phyloP scores from a whole-genome alignment of 2,888 invertebrate species.

The Ctena decussata region DNA sequence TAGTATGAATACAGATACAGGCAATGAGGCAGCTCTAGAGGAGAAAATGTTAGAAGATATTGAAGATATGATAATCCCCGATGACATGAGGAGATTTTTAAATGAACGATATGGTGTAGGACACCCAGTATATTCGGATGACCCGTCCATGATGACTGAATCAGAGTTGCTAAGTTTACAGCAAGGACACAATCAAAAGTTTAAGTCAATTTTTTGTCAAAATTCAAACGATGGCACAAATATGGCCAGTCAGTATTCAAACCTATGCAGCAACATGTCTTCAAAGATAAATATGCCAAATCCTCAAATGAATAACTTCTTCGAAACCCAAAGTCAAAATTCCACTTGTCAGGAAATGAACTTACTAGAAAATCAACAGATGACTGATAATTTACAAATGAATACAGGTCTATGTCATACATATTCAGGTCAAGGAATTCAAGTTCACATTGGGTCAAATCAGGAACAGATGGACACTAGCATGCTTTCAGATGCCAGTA shows the following conservation, averaged over 20 bases:
- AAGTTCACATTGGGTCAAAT: conserved; percentile 11
- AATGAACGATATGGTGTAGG: conserved; percentile 78
- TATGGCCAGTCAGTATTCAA: conserved; percentile 62
- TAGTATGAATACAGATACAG: conserved; percentile 93
- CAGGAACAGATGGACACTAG: conserved; percentile 3
- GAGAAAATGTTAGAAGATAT: conserved; percentile 90
- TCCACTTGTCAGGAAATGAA: conserved; percentile 42
- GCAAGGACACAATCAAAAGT: conserved; percentile 49
- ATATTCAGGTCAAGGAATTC: too few relatives aligned
- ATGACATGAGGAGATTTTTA: conserved; percentile 98
- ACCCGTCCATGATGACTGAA: conserved; percentile 60
- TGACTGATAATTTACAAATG: conserved; percentile 60
- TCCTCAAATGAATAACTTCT: conserved; percentile 48
- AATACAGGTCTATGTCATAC: conserved; percentile 59
- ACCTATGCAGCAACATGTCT: conserved; percentile 40
- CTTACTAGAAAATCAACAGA: conserved; percentile 9
- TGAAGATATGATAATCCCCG: conserved; percentile 93
- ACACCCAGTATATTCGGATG: conserved; percentile 60
- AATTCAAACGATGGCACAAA: conserved; percentile 60
- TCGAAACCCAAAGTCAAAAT: conserved; percentile 39
- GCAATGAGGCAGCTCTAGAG: conserved; percentile 97
- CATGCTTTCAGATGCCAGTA: background rate
- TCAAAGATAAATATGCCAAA: conserved; percentile 30
- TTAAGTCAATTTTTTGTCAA: conserved; percentile 50
- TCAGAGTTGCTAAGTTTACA: conserved; percentile 64